phyloP scores from a whole-genome alignment of 2,113 vertebrate genomes.

The Microtus oregoni region DNA sequence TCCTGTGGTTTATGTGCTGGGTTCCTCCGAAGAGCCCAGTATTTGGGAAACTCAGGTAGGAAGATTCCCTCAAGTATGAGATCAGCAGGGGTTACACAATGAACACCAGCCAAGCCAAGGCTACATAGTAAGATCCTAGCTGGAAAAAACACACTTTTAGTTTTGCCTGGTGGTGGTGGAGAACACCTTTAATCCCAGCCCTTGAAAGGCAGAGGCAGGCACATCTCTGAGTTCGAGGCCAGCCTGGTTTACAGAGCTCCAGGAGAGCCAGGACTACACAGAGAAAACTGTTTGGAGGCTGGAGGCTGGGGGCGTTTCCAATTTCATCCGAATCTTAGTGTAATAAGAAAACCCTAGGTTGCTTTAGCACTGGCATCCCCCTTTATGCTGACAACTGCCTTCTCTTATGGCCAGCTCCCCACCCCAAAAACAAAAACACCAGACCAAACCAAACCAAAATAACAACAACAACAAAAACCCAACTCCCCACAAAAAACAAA shows the following conservation, averaged over 20 bases:
- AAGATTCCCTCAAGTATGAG: neutral
- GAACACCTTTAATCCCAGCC: neutral
- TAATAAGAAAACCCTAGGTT: neutral
- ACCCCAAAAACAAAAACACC: no score
- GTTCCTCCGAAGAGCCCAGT: neutral
- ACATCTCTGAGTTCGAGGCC: neutral
- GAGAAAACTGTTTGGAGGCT: neutral
- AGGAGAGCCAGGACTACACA: neutral
- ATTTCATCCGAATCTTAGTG: neutral
- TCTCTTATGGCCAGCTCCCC: neutral
- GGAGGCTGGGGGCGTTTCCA: neutral
- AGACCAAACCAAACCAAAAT: neutral
- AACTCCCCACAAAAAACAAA: neutral
- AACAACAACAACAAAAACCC: neutral
- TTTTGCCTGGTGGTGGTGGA: neutral
- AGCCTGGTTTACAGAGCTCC: neutral
- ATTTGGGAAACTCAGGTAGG: no score
- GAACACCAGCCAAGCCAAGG: neutral
- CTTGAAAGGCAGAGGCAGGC: neutral
- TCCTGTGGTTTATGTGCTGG: neutral
- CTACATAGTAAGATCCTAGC: neutral
- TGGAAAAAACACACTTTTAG: neutral
- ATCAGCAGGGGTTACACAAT: neutral
- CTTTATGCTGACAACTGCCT: neutral
- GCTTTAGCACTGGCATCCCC: neutral